Base-by-base conservation (phyloP, 2,888 invertebrate species). In the Bimastos eiseni region DNA sequence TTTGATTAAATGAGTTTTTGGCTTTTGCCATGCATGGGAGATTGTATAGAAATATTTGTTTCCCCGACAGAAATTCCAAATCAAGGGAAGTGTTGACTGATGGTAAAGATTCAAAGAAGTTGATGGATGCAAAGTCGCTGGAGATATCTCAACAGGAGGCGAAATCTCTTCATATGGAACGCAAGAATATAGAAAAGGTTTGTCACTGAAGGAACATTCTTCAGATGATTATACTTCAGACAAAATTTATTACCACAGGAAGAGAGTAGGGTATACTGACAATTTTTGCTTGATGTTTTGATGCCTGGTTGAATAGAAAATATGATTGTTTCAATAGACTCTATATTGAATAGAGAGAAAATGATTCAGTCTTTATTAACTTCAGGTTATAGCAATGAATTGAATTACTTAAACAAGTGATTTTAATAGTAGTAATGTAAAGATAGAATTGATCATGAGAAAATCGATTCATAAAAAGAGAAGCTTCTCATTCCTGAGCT, bases 101-200 rank as follows among this genome's bases (percentile, higher is more conserved):
- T 36, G 37, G 37, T 36, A 37, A 34, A 34, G 86, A 86, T 86
- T 8, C 86, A 21, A 86, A 86, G 86, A 86, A 86, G 30, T 3
- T 86, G 86, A 36, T 86, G 13, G 36, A 37, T n/a, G 38, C 83
- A 37, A 89, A 92, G 17, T 92, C 92, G 15, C 89, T 94, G 15
- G 93, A 92, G 55, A 89, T 93, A 83, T 93, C 94, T 15, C 91
- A 93, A 88, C 92, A 91, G 37, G 94, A 94, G 90, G 92, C 93
- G 2, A 89, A 89, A 33, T 91, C 93, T 30, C 92, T 94, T 55
- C 92, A 93, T 70, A 83, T 91, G 38, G 92, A 93, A 90, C 93
- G 93, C 89, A 91, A 91, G 83, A 88, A 92, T 19, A 89, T 92
- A 36, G 92, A 92, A 89, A 89, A 92, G 90, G 92, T 91, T 49